Base-by-base conservation (phyloP, 2,888 invertebrate genomes). In the Sceliomorpha sp. region DNA sequence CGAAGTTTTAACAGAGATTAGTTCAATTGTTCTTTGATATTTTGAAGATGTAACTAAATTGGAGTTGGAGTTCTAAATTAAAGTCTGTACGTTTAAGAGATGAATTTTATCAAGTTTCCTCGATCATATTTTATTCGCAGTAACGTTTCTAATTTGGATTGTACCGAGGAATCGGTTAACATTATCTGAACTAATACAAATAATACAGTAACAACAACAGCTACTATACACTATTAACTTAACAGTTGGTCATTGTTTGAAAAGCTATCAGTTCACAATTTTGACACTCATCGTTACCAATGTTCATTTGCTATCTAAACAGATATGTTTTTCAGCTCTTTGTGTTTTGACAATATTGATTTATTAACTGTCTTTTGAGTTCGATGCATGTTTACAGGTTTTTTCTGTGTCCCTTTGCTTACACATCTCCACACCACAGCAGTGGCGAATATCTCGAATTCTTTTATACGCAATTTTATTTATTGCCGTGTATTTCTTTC, bases 301-400 rank as follows among this genome's bases (percentile, higher is more conserved):
- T 47, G 8, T 32, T 34, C 26, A 47, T 47, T 47, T 34, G 47
- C 47, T 32, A 8, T 47, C 47, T 13, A 4, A 31, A 9, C 4
- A 8, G 2, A 47, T 47, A 6, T 15, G 20, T 47, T 71, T 60
- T 39, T 44, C 12, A 55, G 9, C 44, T 9, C 9, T 17, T 12
- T 34, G 1, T 32, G 17, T 47, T 47, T 47, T 9, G 10, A 24
- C 13, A 20, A 10, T 12, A 47, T 47, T 20, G 7, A 69, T 62
- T 60, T 64, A 72, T 71, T 74, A 75, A 72, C 58, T 42, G 69
- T 76, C 73, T 73, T 74, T 74, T 82, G 70, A 77, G 75, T 84
- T 85, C 77, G 72, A 79, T 83, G 87, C 87, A 87, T 87, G 87
- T 79, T 84, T 86, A 77, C 84, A 86, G 86, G 85, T 81, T 79